phyloP scores from a whole-genome alignment of 2,888 invertebrate species.

The Unio delphinus region DNA sequence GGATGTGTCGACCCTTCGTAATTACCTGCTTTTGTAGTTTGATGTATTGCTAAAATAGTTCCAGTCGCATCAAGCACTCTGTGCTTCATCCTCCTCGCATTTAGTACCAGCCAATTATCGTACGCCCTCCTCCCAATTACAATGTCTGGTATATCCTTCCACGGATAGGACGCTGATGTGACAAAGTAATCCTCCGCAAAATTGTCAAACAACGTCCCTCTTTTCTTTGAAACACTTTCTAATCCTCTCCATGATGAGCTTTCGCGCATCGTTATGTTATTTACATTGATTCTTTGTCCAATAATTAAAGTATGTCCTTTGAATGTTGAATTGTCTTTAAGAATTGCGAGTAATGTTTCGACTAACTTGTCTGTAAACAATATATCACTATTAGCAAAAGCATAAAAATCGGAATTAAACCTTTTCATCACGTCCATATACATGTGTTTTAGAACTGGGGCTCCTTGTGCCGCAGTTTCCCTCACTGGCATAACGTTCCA shows the following conservation, averaged over 20 bases:
- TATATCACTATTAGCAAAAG: constrained; percentile 33
- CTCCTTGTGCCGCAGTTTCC: not conserved
- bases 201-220: constrained; percentile 18
- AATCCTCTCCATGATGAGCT: constrained; percentile 4
- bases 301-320: constrained; percentile 12
- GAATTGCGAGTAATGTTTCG: constrained; percentile 3
- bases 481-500: constrained; percentile 8
- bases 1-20: constrained; percentile 12
- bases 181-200: constrained; percentile 39
- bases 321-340: not conserved
- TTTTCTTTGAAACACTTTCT: constrained; percentile 3
- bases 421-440: constrained; percentile 17
- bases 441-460: constrained; percentile 30
- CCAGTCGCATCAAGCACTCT: constrained; percentile 27
- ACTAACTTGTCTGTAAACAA: constrained; percentile 21
- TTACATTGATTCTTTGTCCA: constrained; percentile 19
- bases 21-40: constrained; percentile 28
- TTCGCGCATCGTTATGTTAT: constrained; percentile 9
- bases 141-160: constrained; percentile 34
- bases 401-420: constrained; percentile 21
- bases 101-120: constrained; percentile 39
- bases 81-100: constrained; percentile 14
- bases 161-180: constrained; percentile 28
- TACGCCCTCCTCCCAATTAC: constrained; percentile 35
- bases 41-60: constrained; percentile 35